Evolutionary conservation across 2,113 vertebrate species (phyloP), one percentile per base, ranked within the genome.

Genomic region (Martes martes): DNA sequence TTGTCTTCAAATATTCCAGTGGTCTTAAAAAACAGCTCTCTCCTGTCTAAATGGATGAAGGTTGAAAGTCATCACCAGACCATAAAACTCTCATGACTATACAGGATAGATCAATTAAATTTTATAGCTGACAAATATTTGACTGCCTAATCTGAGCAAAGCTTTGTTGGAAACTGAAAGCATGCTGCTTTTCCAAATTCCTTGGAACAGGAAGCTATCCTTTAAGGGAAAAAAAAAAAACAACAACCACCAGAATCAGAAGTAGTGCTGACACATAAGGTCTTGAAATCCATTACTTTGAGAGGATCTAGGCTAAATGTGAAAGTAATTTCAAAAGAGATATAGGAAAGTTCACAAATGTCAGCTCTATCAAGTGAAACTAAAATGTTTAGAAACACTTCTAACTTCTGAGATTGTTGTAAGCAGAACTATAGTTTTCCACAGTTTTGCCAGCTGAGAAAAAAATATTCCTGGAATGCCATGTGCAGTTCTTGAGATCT

Each of bases 81-180:
- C 50, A 97, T 79, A 94, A 97, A 97, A 69, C 83, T 87, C 94
- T 79, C 59, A 94, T 47, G 45, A 92, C 73, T 90, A 52, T 80
- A 95, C 67, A 83, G 13, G 26, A 67, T 82, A 69, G 85, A 78
- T 57, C 26, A 73, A 81, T 94, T 91, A 89, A 47, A 83, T 93
- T 87, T 91, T 87, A 93, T 71, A 94, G 84, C 52, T 71, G 93
- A 91, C 65, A 81, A 91, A 81, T 97, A 94, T 76, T 65, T 85
- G 31, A 65, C n/a, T 94, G 67, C 55, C 73, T 92, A 86, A 94
- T 96, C 52, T 89, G 82, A 79, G 10, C 73, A 91, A 82, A 89
- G 33, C 59, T 67, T 52, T 78, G 28, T 39, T 95, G 57, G 59
- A 89, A 94, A 91, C 45, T 55, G 39, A 91, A 85, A 52, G 14